Conservation (phyloP, 2,888 invertebrate genomes). For the Cistogaster globosa region DNA sequence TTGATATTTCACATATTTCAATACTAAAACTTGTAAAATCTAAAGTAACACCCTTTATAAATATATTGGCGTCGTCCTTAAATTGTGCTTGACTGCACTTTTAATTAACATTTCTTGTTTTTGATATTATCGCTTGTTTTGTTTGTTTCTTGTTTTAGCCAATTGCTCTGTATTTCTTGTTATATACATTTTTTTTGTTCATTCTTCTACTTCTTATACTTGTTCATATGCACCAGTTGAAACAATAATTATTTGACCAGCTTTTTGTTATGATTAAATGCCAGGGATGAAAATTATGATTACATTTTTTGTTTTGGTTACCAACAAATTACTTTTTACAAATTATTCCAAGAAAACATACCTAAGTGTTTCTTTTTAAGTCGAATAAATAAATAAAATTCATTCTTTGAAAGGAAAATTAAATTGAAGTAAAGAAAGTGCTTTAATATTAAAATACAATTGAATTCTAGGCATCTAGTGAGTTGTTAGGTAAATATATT, state of each 20-base stretch:
- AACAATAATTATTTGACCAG: constrained; percentile 7
- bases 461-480: too few species aligned
- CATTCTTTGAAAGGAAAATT: too few species aligned
- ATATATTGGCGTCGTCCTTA: background rate
- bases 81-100: constrained; percentile 46
- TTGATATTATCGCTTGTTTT: constrained; percentile 36
- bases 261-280: background rate
- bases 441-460: too few species aligned
- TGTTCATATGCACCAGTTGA: constrained; percentile 26
- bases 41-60: background rate
- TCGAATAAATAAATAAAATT: too few species aligned
- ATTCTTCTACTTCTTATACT: background rate
- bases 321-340: too few species aligned
- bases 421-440: too few species aligned
- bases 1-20: too few species aligned
- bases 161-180: constrained; percentile 40
- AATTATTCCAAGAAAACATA: too few species aligned
- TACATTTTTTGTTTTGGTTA: background rate
- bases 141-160: constrained; percentile 30
- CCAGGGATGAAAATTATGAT: background rate
- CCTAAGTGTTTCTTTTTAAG: too few species aligned
- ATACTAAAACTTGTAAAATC: background rate
- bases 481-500: too few species aligned
- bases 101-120: constrained; percentile 62
- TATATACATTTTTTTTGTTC: background rate